Evolutionary conservation across 2,113 vertebrate genomes (phyloP), one percentile per base, ranked within the genome.

Genomic region (Takifugu bimaculatus): DNA sequence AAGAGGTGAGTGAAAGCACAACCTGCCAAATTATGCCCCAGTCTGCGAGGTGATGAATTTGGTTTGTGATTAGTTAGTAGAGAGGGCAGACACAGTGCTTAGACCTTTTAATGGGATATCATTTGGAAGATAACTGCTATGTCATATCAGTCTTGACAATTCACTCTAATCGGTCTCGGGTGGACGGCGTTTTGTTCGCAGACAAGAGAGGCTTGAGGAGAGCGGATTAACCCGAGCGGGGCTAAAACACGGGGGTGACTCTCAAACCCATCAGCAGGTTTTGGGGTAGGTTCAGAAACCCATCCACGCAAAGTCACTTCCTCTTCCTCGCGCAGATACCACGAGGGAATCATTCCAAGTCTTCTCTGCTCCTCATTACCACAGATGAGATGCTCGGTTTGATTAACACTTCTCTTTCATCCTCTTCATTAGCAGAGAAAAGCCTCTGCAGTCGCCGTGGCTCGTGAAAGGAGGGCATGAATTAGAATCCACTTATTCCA

Each of bases 121-220:
- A 88, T 87, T 86, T 79, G 85, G 82, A 82, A 83, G 87, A 87
- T 88, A 86, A 88, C 87, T 82, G 79, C 82, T 83, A 87, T 81
- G 85, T 85, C 74, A 77, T 65, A 85, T 84, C 80, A 75, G 83
- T 86, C 83, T 78, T 81, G 87, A 87, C 83, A 85, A 86, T 86
- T 85, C 72, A 85, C 86, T 88, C 83, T 79, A 87, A 87, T 88
- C 83, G 87, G 71, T 74, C 67, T 72, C 77, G 57, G 77, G 79
- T 83, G 79, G 74, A 84, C 83, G 75, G 72, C 76, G 28, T 75
- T 67, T 77, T 50, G 73, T 75, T 65, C 80, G 68, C 71, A 67
- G 68, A 68, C 39, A 57, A 75, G 67, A 70, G 45, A 69, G 74
- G 75, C 67, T 65, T 54, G 70, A 78, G 72, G 72, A 73, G 54